Conservation (phyloP, 2,113 vertebrate genomes). For the Barnardius zonarius region DNA sequence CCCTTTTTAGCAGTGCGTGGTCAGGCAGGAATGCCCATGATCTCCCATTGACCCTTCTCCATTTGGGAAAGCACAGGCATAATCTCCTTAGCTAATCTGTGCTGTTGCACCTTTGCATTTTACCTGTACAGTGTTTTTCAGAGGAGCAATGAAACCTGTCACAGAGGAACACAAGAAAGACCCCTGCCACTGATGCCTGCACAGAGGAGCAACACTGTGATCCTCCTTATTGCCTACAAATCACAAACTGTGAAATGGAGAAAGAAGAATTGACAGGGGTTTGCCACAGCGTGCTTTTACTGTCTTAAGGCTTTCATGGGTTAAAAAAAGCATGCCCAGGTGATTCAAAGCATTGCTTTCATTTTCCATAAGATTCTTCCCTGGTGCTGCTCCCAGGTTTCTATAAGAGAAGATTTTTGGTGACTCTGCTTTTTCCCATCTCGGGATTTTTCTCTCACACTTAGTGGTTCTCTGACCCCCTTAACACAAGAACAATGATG, state of each 20-base stretch:
- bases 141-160: neutral
- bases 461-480: neutral
- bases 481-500: neutral
- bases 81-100: neutral
- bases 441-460: neutral
- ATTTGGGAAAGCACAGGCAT: neutral
- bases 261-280: neutral
- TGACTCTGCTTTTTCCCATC: neutral
- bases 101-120: neutral
- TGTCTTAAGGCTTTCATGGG: neutral
- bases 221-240: neutral
- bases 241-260: neutral
- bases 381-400: neutral
- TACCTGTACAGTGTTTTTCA: neutral
- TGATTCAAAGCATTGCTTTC: neutral
- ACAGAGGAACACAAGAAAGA: neutral
- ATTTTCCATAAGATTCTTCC: neutral
- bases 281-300: neutral
- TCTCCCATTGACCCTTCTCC: neutral
- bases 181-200: accelerated
- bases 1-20: neutral
- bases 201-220: neutral
- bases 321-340: neutral
- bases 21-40: neutral
- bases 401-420: neutral